These are phyloP conservation scores for Manis javanica DNA, from an alignment of 2,797 vertebrate genomes.

Conservation along the genomic window DNA sequence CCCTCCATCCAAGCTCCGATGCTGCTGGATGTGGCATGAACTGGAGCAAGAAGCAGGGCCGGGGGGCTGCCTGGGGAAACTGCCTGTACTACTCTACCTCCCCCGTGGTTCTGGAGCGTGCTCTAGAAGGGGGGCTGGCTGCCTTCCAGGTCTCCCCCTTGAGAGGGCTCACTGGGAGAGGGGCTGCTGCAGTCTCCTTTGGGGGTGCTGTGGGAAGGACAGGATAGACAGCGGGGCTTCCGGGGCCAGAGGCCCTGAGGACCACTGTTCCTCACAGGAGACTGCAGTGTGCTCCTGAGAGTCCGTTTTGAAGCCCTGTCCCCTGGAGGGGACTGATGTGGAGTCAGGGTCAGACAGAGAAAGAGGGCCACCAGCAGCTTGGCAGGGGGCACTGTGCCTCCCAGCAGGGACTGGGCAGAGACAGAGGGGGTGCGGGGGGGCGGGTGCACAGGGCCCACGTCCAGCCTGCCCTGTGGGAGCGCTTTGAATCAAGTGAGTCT, in stretches of 20 bases:
- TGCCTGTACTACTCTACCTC: neutral
- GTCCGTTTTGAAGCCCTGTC: neutral
- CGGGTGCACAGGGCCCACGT: too few species aligned
- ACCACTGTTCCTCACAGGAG: neutral
- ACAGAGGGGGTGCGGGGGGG: neutral
- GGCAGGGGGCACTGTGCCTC: neutral
- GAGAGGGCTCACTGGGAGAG: neutral
- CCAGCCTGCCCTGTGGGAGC: neutral
- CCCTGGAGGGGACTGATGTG: neutral
- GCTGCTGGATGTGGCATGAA: neutral
- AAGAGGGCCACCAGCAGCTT: neutral
- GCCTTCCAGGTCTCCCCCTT: neutral
- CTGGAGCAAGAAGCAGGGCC: neutral
- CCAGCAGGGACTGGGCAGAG: too few species aligned
- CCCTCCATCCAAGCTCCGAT: accelerated
- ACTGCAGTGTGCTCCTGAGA: neutral
- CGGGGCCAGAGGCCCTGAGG: neutral
- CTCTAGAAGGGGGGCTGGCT: neutral
- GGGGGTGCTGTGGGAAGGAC: neutral
- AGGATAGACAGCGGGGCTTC: neutral
- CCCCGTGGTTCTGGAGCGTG: neutral
- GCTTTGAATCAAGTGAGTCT: neutral
- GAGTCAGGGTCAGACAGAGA: neutral
- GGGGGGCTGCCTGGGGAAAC: neutral
- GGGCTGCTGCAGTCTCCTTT: neutral